These are phyloP conservation scores for Stenodema calcarata DNA, from an alignment of 2,888 invertebrate genomes.

Conservation along the genomic window DNA sequence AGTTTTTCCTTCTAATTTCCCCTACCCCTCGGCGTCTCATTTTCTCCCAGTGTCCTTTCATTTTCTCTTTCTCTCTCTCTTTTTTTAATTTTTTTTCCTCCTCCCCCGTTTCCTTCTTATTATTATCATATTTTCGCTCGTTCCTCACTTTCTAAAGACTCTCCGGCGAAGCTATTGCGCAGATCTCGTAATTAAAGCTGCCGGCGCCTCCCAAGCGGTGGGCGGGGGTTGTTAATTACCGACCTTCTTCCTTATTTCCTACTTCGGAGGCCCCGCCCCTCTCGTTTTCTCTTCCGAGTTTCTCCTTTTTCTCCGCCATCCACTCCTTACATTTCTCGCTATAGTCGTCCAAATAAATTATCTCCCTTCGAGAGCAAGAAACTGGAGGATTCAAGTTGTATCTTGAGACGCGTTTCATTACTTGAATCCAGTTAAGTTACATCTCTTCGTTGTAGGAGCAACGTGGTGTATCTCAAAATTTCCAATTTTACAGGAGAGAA, in stretches of 20 bases:
- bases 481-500: too few relatives aligned
- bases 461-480: too few relatives aligned
- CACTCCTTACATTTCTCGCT: not conserved
- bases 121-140: not conserved
- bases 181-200: conserved; percentile 25
- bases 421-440: too few relatives aligned
- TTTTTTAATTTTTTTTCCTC: not conserved
- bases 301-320: not conserved
- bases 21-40: not conserved
- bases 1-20: conserved; percentile 27
- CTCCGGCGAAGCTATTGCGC: not conserved
- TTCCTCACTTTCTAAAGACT: not conserved
- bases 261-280: not conserved
- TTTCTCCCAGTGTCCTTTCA: not conserved
- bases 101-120: not conserved
- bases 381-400: too few relatives aligned
- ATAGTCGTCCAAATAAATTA: not conserved
- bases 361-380: not conserved
- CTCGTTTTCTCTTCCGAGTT: not conserved
- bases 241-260: not conserved
- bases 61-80: not conserved
- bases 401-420: too few relatives aligned
- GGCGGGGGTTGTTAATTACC: not conserved
- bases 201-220: not conserved
- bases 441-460: too few relatives aligned